Evolutionary conservation across 2,797 vertebrate species (phyloP), one percentile per base, ranked within the genome.

Genomic region (Acrocephalus scirpaceus): DNA sequence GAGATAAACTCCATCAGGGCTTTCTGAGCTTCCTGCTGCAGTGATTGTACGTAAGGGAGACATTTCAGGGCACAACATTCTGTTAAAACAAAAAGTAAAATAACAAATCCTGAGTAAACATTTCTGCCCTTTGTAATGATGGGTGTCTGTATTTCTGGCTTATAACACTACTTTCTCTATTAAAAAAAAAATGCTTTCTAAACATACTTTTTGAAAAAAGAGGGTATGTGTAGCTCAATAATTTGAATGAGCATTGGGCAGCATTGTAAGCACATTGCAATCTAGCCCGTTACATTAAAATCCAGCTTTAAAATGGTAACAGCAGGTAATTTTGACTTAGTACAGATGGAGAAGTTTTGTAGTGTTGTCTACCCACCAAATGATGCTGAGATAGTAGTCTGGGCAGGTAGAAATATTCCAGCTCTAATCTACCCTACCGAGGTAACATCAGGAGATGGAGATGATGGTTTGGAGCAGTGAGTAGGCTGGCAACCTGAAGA

Each of bases 11-110:
- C 91, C 79, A 91, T 95, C 79, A 97, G 76, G 17, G 86, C 89
- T 58, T 80, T 86, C 67, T 87, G 77, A 73, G 96, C 96, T 94
- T 97, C 96, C 64, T 93, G 76, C 69, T 97, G 96, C 79, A 97
- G 88, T n/a, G 40, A 93, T 82, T 97, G 91, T 66, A 97, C 70
- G 8, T 96, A 96, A 16, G 78, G 92, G n/a, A 91, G 86, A 56
- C 57, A 95, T 77, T 81, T 96, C 65, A 97, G 84, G 40, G 60
- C 79, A 29, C 3, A 16, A 54, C 64, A n/a, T 62, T 93, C 88
- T 95, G 80, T 66, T 47, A 93, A 94, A 92, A 74, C n/a, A 84
- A 71, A 53, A 81, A 75, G 70, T 42, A 53, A 91, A 85, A 79
- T 7, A 67, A 83, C 26, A 72, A 73, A 72, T 85, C 23, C 26